These are phyloP conservation scores for Halichoeres trimaculatus DNA, from an alignment of 2,113 vertebrate species.

Conservation along the genomic window DNA sequence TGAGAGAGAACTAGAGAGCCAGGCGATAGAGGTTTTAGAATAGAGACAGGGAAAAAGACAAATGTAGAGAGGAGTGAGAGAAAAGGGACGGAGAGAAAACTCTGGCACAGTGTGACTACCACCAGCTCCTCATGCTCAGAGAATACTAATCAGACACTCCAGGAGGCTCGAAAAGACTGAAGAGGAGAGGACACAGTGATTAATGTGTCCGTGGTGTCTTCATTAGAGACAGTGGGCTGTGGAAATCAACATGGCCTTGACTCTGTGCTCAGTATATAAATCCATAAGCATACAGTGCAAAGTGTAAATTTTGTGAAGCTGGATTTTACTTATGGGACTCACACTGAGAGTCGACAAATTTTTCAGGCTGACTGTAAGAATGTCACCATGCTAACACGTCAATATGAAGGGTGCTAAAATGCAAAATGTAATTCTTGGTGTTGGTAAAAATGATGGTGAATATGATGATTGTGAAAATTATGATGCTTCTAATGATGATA, in stretches of 20 bases:
- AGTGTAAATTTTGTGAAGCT: too few relatives aligned
- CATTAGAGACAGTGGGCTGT: conserved; percentile 37
- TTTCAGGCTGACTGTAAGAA: too few relatives aligned
- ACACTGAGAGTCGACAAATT: too few relatives aligned
- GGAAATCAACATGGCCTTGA: conserved; percentile 8
- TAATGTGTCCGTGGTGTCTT: conserved; percentile 58
- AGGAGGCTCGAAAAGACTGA: conserved; percentile 46
- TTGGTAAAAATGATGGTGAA: too few relatives aligned
- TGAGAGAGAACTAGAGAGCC: neutral
- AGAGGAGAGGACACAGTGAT: conserved; percentile 45
- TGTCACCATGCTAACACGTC: too few relatives aligned
- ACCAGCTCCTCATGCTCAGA: conserved; percentile 53
- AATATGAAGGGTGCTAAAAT: too few relatives aligned
- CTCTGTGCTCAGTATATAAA: neutral
- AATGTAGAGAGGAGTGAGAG: conserved; percentile 40
- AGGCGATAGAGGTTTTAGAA: conserved; percentile 4
- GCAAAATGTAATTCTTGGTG: too few relatives aligned
- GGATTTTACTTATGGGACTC: too few relatives aligned
- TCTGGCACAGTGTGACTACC: conserved; percentile 66
- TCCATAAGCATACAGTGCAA: too few relatives aligned
- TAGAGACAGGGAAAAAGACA: conserved; percentile 18
- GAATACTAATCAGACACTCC: conserved; percentile 75
- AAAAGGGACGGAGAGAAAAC: conserved; percentile 47
- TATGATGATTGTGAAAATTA: too few relatives aligned
- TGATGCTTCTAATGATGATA: too few relatives aligned